These are phyloP conservation scores for Netta rufina DNA, from an alignment of 2,797 vertebrate genomes.

Conservation along the genomic window DNA sequence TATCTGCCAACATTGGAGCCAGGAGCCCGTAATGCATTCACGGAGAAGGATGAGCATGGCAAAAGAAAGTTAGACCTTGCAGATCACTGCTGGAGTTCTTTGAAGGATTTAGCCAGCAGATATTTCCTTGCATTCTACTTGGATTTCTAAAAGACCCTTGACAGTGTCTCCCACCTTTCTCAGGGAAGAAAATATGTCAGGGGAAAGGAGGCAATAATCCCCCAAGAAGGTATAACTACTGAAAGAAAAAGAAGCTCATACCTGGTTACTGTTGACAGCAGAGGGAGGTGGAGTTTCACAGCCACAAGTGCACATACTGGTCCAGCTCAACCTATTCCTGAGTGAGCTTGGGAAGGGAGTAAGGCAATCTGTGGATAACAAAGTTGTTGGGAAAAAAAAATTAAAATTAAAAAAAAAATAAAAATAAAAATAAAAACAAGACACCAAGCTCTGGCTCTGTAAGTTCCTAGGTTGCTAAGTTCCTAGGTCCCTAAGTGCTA, in stretches of 20 bases:
- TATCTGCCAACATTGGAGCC: neutral
- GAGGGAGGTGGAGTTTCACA: neutral
- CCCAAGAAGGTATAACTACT: neutral
- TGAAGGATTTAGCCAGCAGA: neutral
- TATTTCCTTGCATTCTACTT: neutral
- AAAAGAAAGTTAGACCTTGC: neutral
- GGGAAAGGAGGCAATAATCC: neutral
- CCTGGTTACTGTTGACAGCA: neutral
- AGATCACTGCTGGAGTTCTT: neutral
- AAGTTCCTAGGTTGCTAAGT: accelerated
- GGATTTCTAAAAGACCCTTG: neutral
- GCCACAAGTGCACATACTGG: neutral
- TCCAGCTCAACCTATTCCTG: neutral
- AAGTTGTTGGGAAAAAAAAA: too few species aligned
- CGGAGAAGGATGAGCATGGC: neutral
- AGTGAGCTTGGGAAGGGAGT: neutral
- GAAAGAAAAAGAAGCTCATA: neutral
- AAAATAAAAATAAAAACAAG: neutral
- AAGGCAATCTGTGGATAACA: neutral
- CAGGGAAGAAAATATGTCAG: neutral
- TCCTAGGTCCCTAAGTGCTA: neutral
- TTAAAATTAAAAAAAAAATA: too few species aligned
- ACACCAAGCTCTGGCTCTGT: neutral
- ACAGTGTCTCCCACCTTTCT: neutral
- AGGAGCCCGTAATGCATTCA: accelerated